Percentiles rank a stretch among this genome's conserved stretches.
Evolutionary conservation across 2,888 invertebrate genomes (phyloP).

Genomic region (Neoascia interrupta): DNA sequence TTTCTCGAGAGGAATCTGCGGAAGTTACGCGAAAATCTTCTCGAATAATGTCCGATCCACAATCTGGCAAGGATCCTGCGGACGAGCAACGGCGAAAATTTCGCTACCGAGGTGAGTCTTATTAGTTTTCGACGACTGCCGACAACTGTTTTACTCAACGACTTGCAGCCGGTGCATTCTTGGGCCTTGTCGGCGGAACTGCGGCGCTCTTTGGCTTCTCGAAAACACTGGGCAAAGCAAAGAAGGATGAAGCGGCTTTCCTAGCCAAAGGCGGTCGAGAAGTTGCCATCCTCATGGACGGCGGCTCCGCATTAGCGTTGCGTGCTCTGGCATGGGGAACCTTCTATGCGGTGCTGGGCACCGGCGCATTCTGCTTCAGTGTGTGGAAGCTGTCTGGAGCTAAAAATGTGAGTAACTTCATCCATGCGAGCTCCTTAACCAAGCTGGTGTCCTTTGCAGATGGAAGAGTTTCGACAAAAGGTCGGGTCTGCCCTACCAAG

Average conservation of each 20-base stretch:
- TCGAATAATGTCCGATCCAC: slow-evolving; percentile 41
- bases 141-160: neutral
- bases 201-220: slow-evolving; percentile 91
- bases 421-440: neutral
- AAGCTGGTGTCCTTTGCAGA: slow-evolving; percentile 80
- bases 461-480: slow-evolving; percentile 90
- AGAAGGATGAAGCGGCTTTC: slow-evolving; percentile 88
- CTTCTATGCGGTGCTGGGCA: slow-evolving; percentile 91
- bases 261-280: slow-evolving; percentile 87
- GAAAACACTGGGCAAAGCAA: slow-evolving; percentile 87
- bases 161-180: slow-evolving; percentile 76
- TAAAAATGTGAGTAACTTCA: slow-evolving; percentile 84
- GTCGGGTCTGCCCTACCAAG: slow-evolving; percentile 88
- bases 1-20: neutral
- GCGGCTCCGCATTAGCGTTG: slow-evolving; percentile 88
- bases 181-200: slow-evolving; percentile 82
- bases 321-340: slow-evolving; percentile 94
- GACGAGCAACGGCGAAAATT: slow-evolving; percentile 45
- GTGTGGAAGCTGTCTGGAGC: slow-evolving; percentile 95
- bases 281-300: slow-evolving; percentile 84
- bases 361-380: slow-evolving; percentile 88
- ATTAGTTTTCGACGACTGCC: neutral
- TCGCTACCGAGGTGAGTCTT: slow-evolving; percentile 43
- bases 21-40: neutral
- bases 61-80: slow-evolving; percentile 11